phyloP scores from a whole-genome alignment of 1,140 invertebrate genomes.

The Aleiodes sp. region DNA sequence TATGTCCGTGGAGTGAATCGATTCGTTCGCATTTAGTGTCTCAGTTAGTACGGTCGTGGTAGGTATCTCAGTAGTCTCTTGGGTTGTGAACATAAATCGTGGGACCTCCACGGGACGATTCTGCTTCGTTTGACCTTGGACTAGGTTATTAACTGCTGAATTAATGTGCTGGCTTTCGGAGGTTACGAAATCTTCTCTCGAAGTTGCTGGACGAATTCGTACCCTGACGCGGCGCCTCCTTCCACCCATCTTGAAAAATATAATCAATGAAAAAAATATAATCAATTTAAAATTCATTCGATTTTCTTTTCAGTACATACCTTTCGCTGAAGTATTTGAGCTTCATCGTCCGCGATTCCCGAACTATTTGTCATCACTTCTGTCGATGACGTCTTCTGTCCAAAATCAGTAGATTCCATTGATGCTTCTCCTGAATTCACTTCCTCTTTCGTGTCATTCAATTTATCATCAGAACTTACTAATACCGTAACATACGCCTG shows the following conservation, averaged over 20 bases:
- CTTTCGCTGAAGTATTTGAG: slow-evolving; percentile 12
- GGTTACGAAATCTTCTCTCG: slow-evolving; percentile 54
- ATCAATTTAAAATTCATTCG: too few relatives aligned
- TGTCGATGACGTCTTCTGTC: slow-evolving; percentile 42
- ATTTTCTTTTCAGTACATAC: slow-evolving; percentile 24
- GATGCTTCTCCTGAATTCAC: background rate
- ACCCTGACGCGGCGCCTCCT: slow-evolving; percentile 55
- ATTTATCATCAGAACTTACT: slow-evolving; percentile 46
- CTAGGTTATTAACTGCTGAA: slow-evolving; percentile 53
- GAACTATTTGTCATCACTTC: slow-evolving; percentile 13
- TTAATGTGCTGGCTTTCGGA: slow-evolving; percentile 58
- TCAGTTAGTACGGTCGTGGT: background rate
- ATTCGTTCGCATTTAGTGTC: slow-evolving; percentile 7
- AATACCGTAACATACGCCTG: slow-evolving; percentile 45
- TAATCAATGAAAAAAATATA: background rate
- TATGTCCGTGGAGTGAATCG: slow-evolving; percentile 18
- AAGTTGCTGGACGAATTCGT: slow-evolving; percentile 48
- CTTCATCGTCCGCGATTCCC: background rate
- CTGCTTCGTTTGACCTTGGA: slow-evolving; percentile 40
- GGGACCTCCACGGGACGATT: background rate
- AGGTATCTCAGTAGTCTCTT: slow-evolving; percentile 5
- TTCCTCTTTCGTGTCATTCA: background rate
- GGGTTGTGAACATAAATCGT: background rate
- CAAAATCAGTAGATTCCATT: slow-evolving; percentile 45
- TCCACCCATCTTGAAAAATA: slow-evolving; percentile 41